Percentiles rank a stretch among this genome's conserved stretches.
These are phyloP conservation scores for Folsomia manolachei DNA, from an alignment of 2,888 invertebrate species.

Conservation along the genomic window DNA sequence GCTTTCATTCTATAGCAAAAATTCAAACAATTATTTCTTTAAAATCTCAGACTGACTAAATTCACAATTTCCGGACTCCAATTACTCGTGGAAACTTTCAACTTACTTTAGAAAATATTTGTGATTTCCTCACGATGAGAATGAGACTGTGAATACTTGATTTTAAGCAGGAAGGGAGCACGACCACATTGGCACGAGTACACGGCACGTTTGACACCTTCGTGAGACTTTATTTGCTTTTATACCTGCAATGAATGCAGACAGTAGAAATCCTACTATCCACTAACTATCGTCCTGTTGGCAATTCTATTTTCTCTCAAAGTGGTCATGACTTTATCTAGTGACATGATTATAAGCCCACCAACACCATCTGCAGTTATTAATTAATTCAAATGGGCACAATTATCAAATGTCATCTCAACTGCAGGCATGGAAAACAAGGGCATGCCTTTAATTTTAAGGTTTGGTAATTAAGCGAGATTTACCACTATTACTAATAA, in stretches of 20 bases:
- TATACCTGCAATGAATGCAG: background rate
- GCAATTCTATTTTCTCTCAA: background rate
- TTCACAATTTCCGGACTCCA: background rate
- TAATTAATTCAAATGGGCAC: too few species aligned
- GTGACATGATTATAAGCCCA: background rate
- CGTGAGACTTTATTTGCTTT: background rate
- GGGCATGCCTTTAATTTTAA: too few species aligned
- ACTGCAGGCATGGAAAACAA: too few species aligned
- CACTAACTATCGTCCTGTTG: background rate
- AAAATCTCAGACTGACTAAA: background rate
- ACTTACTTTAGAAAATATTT: background rate
- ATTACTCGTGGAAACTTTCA: background rate
- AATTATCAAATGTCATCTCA: too few species aligned
- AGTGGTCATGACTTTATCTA: background rate
- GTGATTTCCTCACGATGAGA: background rate
- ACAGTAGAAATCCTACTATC: background rate
- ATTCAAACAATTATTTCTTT: conserved; percentile 1
- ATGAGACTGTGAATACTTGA: too few species aligned
- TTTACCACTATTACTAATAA: too few species aligned
- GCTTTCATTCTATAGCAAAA: conserved; percentile 47
- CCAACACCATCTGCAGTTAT: background rate
- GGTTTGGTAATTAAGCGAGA: too few species aligned
- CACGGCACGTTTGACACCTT: background rate
- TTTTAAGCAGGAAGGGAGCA: background rate
- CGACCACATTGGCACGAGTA: background rate